Percentiles rank a stretch among this genome's conserved stretches.
These are phyloP conservation scores for Sebastes oblongus DNA, from an alignment of 2,797 vertebrate species.

Conservation along the genomic window DNA sequence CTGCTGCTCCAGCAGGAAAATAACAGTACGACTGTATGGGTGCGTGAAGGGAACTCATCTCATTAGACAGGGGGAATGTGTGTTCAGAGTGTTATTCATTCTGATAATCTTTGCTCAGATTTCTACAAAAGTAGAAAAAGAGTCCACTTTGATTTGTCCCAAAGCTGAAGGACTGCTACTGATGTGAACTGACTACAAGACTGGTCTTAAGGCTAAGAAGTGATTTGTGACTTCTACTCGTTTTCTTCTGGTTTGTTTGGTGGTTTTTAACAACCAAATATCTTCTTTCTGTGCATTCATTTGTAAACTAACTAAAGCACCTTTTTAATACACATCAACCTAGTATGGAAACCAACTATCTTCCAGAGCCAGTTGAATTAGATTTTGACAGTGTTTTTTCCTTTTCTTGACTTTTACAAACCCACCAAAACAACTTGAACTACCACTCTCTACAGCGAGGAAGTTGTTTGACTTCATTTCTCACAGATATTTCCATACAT, in stretches of 20 bases:
- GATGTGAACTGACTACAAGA: slow-evolving; percentile 7
- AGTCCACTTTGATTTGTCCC: slow-evolving; percentile 1
- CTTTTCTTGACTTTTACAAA: neutral
- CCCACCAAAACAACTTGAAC: neutral
- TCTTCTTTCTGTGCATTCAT: neutral
- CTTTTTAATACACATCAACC: neutral
- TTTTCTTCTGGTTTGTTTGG: slow-evolving; percentile 8
- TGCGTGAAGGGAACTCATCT: neutral
- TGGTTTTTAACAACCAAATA: neutral
- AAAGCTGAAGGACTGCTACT: slow-evolving; percentile 2
- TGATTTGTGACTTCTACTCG: neutral
- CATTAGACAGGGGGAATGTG: neutral
- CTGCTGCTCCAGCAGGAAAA: slow-evolving; percentile 26
- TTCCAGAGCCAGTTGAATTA: neutral
- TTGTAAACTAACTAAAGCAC: slow-evolving; percentile 2
- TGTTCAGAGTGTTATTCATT: neutral
- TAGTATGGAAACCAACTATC: neutral
- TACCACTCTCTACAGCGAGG: neutral
- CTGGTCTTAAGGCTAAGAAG: neutral
- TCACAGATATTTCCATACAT: no score
- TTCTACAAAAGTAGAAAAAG: slow-evolving; percentile 7
- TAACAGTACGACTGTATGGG: slow-evolving; percentile 1
- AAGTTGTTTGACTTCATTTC: neutral
- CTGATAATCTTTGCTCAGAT: slow-evolving; percentile 12
- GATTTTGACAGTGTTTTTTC: neutral